Evolutionary conservation across 2,888 invertebrate species (phyloP).

Genomic region (Leptarthrus brevirostris): DNA sequence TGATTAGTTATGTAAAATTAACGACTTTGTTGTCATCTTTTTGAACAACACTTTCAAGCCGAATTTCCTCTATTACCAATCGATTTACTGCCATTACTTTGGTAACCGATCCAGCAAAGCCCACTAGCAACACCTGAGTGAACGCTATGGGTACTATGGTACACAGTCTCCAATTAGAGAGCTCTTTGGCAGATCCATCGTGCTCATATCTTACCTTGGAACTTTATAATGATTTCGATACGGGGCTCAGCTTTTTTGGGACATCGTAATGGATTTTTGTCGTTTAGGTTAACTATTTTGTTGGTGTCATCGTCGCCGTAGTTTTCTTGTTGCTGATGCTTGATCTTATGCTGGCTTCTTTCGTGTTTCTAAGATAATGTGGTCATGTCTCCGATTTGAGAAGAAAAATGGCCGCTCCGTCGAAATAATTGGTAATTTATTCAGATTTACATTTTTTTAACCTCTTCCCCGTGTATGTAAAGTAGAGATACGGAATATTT

Average conservation of each 20-base stretch:
- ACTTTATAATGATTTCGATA: constrained; percentile 4
- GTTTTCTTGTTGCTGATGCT: constrained; percentile 5
- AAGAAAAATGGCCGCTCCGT: constrained; percentile 54
- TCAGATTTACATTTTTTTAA: constrained; percentile 55
- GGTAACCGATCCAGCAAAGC: not conserved
- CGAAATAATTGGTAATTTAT: constrained; percentile 63
- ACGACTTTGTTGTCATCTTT: constrained; percentile 3
- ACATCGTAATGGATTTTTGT: constrained; percentile 43
- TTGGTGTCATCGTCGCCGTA: constrained; percentile 34
- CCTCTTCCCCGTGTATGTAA: constrained; percentile 38
- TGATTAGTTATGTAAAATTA: not conserved
- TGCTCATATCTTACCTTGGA: constrained; percentile 12
- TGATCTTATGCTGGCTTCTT: constrained; percentile 14
- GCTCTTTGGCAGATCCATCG: constrained; percentile 3
- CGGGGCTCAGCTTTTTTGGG: constrained; percentile 24
- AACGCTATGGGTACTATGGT: too few relatives aligned
- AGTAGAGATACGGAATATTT: constrained; percentile 37
- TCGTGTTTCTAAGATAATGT: constrained; percentile 46
- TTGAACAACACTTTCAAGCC: not conserved
- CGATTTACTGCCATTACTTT: constrained; percentile 23
- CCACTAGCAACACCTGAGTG: constrained; percentile 19
- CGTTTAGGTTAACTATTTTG: constrained; percentile 42
- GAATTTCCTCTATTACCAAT: constrained; percentile 30
- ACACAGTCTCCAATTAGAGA: constrained; percentile 35
- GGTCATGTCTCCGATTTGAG: constrained; percentile 48